phyloP scores from a whole-genome alignment of 2,888 invertebrate species.

The Palloptera scutellata region DNA sequence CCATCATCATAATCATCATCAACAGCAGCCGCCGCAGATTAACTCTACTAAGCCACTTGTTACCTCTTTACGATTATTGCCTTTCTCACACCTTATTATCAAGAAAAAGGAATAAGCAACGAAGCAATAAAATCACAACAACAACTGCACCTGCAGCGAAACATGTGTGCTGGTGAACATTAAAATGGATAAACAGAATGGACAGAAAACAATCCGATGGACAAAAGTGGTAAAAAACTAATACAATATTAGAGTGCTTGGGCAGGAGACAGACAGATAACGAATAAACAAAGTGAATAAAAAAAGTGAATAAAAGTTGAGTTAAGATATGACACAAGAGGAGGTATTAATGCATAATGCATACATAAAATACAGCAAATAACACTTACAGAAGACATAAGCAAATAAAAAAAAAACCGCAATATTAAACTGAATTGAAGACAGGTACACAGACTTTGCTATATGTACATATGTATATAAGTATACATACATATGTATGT shows the following conservation, averaged over 20 bases:
- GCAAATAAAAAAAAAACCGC: neutral
- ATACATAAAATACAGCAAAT: neutral
- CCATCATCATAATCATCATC: slow-evolving; percentile 33
- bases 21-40: slow-evolving; percentile 36
- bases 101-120: slow-evolving; percentile 44
- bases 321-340: neutral
- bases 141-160: slow-evolving; percentile 10
- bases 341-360: neutral
- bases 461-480: no score
- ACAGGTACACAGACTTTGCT: no score
- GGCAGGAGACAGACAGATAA: no score
- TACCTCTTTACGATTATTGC: slow-evolving; percentile 59
- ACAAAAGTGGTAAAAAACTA: neutral
- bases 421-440: no score
- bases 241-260: no score
- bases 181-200: slow-evolving; percentile 27
- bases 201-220: slow-evolving; percentile 10
- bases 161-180: no score
- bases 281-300: no score
- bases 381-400: neutral
- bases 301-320: no score
- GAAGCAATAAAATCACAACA: slow-evolving; percentile 15
- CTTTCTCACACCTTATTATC: slow-evolving; percentile 60
- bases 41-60: slow-evolving; percentile 46
- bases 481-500: no score